Evolutionary conservation across 2,113 vertebrate species (phyloP).

Genomic region (Felis chaus): DNA sequence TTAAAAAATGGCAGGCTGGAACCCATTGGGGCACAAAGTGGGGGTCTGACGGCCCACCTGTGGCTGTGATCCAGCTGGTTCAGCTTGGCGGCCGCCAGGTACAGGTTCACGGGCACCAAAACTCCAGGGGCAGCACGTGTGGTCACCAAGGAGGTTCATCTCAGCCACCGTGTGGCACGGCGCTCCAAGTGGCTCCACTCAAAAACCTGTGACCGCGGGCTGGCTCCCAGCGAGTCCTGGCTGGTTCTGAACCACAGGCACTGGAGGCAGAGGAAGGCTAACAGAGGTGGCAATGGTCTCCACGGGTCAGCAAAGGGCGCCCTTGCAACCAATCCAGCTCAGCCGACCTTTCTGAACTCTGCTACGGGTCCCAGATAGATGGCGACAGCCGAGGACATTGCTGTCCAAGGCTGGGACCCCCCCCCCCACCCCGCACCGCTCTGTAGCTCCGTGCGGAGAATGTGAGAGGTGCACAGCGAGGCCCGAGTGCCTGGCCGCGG

Average conservation of each 20-base stretch:
- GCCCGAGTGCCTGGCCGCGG: not conserved
- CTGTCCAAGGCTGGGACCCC: accelerated
- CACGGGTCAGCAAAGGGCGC: not conserved
- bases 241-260: not conserved
- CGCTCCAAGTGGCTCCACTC: not conserved
- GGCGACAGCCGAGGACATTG: not conserved
- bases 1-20: not conserved
- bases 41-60: not conserved
- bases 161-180: not conserved
- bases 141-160: not conserved
- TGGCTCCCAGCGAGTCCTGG: not conserved
- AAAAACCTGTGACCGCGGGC: not conserved
- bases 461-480: not conserved
- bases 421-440: accelerated
- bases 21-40: not conserved
- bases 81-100: not conserved
- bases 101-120: not conserved
- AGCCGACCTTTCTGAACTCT: not conserved
- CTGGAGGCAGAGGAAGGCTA: not conserved
- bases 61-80: not conserved
- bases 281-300: not conserved
- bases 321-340: not conserved
- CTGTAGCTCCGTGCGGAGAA: not conserved
- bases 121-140: not conserved
- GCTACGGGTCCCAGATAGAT: not conserved